Evolutionary conservation across 1,140 invertebrate genomes (phyloP).

Genomic region (Aphelinus certus): DNA sequence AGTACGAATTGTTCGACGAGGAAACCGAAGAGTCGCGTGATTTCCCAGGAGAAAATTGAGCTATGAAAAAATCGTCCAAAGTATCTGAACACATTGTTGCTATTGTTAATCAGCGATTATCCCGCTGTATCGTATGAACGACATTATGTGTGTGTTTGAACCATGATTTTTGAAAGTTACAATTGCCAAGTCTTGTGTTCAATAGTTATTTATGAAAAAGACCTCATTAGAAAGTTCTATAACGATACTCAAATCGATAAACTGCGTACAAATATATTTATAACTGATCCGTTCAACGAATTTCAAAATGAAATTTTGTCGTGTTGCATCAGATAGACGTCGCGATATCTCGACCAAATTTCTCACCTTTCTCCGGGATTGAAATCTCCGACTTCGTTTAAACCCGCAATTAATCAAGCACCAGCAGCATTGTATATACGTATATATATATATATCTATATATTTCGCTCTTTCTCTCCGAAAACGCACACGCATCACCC

Average conservation of each 20-base stretch:
- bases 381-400: conserved; percentile 27
- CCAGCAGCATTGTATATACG: conserved; percentile 31
- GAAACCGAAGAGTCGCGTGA: conserved; percentile 33
- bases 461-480: conserved; percentile 33
- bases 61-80: conserved; percentile 8
- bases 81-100: conserved; percentile 2
- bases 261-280: no score
- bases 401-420: conserved; percentile 27
- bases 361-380: conserved; percentile 27
- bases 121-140: no score
- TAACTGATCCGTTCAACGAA: no score
- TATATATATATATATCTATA: conserved; percentile 21
- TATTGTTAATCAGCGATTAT: no score
- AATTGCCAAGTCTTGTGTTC: neutral
- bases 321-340: no score
- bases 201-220: neutral
- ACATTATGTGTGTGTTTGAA: no score
- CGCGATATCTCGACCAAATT: neutral
- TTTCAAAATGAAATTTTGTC: no score
- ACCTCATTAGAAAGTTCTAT: neutral
- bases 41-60: conserved; percentile 33
- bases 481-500: conserved; percentile 28
- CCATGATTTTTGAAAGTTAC: no score
- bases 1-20: conserved; percentile 54
- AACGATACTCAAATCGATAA: neutral